Evolutionary conservation across 2,113 vertebrate species (phyloP).

Genomic region (Sprattus sprattus): DNA sequence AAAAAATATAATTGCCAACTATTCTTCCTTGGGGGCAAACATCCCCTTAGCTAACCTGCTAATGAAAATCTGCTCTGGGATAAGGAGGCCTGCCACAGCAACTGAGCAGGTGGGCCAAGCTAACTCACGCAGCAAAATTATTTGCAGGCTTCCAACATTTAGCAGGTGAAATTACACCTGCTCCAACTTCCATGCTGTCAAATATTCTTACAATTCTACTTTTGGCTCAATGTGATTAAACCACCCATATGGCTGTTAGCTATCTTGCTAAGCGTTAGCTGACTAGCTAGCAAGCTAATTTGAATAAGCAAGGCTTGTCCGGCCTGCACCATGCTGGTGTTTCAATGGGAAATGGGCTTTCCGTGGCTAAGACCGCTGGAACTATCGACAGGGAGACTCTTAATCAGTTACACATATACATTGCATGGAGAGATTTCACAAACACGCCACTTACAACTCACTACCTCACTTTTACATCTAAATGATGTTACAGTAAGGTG

Average conservation of each 20-base stretch:
- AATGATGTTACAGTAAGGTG: neutral
- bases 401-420: neutral
- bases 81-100: conserved; percentile 61
- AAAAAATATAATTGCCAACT: no score
- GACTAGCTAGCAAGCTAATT: conserved; percentile 33
- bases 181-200: neutral
- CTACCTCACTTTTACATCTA: neutral
- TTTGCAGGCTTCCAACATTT: neutral
- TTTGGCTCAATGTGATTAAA: conserved; percentile 28
- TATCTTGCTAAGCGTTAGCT: neutral
- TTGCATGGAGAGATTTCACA: neutral
- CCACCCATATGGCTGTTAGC: conserved; percentile 2
- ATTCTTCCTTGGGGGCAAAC: neutral
- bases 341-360: conserved; percentile 56
- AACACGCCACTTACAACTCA: neutral
- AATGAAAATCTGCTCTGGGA: conserved; percentile 38
- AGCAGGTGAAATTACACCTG: neutral
- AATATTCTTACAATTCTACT: conserved; percentile 47
- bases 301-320: conserved; percentile 56
- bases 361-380: neutral
- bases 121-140: conserved; percentile 52
- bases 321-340: conserved; percentile 69
- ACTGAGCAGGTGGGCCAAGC: conserved; percentile 66
- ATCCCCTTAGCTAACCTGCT: neutral
- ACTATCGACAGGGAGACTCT: neutral